Conservation (phyloP, 2,797 vertebrate genomes). For the Eulemur coronatus region DNA sequence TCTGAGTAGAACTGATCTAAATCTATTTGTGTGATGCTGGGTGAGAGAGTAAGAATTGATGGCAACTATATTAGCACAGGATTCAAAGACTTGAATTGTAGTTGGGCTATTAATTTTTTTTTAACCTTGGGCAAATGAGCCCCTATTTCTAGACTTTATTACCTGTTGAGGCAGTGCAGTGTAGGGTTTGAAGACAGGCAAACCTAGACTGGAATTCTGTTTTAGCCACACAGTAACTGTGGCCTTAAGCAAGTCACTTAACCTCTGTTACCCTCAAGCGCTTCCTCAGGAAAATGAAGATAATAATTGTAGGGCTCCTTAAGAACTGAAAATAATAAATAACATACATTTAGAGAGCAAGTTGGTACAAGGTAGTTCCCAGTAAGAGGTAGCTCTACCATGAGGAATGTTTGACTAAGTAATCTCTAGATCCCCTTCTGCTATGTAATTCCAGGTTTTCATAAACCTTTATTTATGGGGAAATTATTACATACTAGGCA, state of each 20-base stretch:
- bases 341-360: not conserved
- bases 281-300: not conserved
- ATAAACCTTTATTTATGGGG: not conserved
- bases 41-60: not conserved
- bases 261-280: not conserved
- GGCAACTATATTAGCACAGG: not conserved
- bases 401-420: not conserved
- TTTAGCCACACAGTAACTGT: not conserved
- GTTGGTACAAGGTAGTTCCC: not conserved
- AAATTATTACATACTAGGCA: not conserved
- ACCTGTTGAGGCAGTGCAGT: not conserved
- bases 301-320: not conserved
- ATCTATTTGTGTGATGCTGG: not conserved
- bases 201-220: not conserved
- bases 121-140: not conserved
- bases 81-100: not conserved
- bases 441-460: slow-evolving; percentile 9
- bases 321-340: not conserved
- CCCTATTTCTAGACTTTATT: not conserved
- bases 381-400: not conserved
- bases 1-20: not conserved
- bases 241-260: not conserved
- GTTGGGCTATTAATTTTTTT: not conserved
- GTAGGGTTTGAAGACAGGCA: not conserved
- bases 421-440: not conserved